Percentiles rank a stretch among this genome's conserved stretches.
Evolutionary conservation across 2,113 vertebrate genomes (phyloP).

Genomic region (Theropithecus gelada): DNA sequence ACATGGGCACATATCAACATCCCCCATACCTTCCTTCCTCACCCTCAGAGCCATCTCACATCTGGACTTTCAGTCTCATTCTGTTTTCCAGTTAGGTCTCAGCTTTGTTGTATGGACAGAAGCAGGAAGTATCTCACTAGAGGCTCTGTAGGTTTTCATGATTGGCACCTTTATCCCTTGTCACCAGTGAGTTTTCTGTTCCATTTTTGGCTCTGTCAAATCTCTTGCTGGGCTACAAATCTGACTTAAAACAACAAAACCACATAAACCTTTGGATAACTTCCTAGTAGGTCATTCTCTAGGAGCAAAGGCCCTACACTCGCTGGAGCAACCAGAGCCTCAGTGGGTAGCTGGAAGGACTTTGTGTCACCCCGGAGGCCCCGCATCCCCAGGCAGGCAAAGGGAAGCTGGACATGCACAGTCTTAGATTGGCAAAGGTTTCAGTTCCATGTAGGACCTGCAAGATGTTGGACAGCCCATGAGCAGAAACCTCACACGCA

Average conservation of each 20-base stretch:
- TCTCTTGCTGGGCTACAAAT: background rate
- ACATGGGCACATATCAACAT: no score
- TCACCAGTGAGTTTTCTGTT: background rate
- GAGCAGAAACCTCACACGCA: conserved; percentile 47
- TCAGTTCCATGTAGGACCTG: background rate
- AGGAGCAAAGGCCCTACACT: background rate
- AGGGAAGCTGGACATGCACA: background rate
- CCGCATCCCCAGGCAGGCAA: background rate
- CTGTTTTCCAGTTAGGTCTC: background rate
- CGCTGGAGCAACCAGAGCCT: background rate
- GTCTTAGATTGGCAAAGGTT: background rate
- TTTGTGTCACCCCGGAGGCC: background rate
- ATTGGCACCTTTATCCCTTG: background rate
- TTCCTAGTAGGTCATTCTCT: background rate
- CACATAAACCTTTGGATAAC: background rate
- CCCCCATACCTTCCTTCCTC: background rate
- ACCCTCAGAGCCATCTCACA: background rate
- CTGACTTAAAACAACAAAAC: background rate
- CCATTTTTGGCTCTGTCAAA: background rate
- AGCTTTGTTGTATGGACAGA: background rate
- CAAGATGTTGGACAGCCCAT: background rate
- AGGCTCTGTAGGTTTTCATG: background rate
- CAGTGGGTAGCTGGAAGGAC: background rate
- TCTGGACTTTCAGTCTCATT: background rate
- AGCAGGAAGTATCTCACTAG: background rate